Percentiles rank a stretch among this genome's conserved stretches.
Conservation (phyloP, 2,888 invertebrate species). For the Caenorhabditis wallacei region DNA sequence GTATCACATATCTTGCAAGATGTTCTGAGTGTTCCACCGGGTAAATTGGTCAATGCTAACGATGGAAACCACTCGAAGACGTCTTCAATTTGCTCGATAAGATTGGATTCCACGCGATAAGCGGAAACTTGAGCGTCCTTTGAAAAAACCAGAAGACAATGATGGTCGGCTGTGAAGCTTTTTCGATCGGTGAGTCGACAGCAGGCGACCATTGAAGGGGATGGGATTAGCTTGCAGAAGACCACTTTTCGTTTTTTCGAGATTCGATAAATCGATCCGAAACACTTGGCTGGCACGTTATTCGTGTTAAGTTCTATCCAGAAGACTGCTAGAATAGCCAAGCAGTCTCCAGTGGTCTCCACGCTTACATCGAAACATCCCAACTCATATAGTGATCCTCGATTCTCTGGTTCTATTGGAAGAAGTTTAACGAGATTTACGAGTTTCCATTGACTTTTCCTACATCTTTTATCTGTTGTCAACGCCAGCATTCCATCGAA, state of each 20-base stretch:
- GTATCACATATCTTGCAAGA: slow-evolving; percentile 46
- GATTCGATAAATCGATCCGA: slow-evolving; percentile 61
- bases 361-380: slow-evolving; percentile 51
- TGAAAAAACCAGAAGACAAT: slow-evolving; percentile 59
- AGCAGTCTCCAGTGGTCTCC: slow-evolving; percentile 49
- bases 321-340: slow-evolving; percentile 58
- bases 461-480: slow-evolving; percentile 36
- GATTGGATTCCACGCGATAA: slow-evolving; percentile 45
- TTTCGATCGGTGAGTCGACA: slow-evolving; percentile 58
- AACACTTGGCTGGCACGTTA: slow-evolving; percentile 55
- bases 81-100: slow-evolving; percentile 52
- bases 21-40: slow-evolving; percentile 55
- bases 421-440: slow-evolving; percentile 46
- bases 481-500: slow-evolving; percentile 53
- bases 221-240: slow-evolving; percentile 46
- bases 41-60: slow-evolving; percentile 55
- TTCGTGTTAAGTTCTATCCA: slow-evolving; percentile 59
- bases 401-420: slow-evolving; percentile 45
- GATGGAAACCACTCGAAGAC: slow-evolving; percentile 66
- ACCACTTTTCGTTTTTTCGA: slow-evolving; percentile 31
- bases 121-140: slow-evolving; percentile 57
- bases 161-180: slow-evolving; percentile 51
- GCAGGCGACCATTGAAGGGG: slow-evolving; percentile 59
- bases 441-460: slow-evolving; percentile 41
- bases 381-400: slow-evolving; percentile 46